Percentiles rank a stretch among this genome's conserved stretches.
Evolutionary conservation across 2,797 vertebrate species (phyloP).

Genomic region (Holocentrus rufus): DNA sequence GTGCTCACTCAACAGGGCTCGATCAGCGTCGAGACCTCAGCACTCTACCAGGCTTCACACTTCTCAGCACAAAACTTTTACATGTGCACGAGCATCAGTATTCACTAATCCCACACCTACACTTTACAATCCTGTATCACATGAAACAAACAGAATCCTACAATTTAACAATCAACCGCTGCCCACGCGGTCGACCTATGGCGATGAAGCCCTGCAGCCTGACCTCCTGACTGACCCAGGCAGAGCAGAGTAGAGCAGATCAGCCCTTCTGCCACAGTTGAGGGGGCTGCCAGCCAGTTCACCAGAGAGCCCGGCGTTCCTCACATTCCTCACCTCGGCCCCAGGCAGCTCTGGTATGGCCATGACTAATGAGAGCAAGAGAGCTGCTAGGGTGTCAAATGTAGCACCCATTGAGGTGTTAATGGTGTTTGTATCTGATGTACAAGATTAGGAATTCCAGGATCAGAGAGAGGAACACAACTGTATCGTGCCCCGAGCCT

Average conservation of each 20-base stretch:
- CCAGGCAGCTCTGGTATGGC: conserved; percentile 56
- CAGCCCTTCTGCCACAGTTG: conserved; percentile 16
- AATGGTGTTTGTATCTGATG: conserved; percentile 50
- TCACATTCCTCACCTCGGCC: conserved; percentile 67
- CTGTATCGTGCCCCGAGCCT: conserved; percentile 20
- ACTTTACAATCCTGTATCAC: not conserved
- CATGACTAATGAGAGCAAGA: conserved; percentile 63
- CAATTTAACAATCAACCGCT: not conserved
- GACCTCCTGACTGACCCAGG: conserved; percentile 32
- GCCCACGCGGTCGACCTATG: not conserved
- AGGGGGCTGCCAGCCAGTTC: conserved; percentile 20
- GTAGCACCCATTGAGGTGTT: conserved; percentile 55
- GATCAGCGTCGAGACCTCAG: not conserved
- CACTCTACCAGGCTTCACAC: not conserved
- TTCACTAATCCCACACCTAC: not conserved
- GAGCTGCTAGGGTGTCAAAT: conserved; percentile 56
- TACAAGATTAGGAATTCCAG: conserved; percentile 51
- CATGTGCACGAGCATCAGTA: not conserved
- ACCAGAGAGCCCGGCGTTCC: conserved; percentile 53
- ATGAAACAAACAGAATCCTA: not conserved
- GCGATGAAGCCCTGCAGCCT: conserved; percentile 16
- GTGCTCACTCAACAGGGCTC: not conserved
- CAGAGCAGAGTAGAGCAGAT: conserved; percentile 21
- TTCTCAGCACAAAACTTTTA: conserved; percentile 7
- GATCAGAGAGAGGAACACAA: conserved; percentile 26